Percentiles rank a stretch among this genome's conserved stretches.
phyloP scores from a whole-genome alignment of 2,113 vertebrate species.

The Artemisiospiza belli region DNA sequence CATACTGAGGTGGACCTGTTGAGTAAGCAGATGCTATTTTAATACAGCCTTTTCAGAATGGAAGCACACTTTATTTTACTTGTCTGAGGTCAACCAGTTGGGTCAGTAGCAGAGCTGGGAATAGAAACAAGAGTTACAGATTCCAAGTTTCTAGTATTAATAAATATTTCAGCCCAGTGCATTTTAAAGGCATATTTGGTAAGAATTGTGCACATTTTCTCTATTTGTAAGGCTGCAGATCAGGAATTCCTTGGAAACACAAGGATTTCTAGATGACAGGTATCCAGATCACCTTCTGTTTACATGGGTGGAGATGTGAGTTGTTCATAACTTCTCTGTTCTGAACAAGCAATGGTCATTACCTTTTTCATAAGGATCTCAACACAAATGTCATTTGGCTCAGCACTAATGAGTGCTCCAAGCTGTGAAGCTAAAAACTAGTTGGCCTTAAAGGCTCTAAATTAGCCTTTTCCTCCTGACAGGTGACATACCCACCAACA shows the following conservation, averaged over 20 bases:
- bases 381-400: neutral
- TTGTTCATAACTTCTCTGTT: neutral
- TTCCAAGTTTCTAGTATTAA: constrained; percentile 55
- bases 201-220: neutral
- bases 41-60: constrained; percentile 28
- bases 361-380: neutral
- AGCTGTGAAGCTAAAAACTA: neutral
- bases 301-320: neutral
- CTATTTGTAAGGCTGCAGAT: neutral
- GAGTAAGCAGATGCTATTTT: constrained; percentile 35
- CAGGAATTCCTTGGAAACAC: neutral
- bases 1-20: neutral
- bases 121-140: neutral
- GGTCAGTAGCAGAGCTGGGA: constrained; percentile 27
- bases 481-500: neutral
- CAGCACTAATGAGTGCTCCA: neutral
- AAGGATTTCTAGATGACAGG: neutral
- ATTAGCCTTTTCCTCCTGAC: constrained; percentile 1
- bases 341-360: neutral
- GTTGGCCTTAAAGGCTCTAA: neutral
- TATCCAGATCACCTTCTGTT: neutral
- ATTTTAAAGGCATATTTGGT: constrained; percentile 49
- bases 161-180: constrained; percentile 24
- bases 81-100: neutral
- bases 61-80: constrained; percentile 15